Base-by-base conservation (phyloP, 2,888 invertebrate genomes). In the Acronicta leporina region DNA sequence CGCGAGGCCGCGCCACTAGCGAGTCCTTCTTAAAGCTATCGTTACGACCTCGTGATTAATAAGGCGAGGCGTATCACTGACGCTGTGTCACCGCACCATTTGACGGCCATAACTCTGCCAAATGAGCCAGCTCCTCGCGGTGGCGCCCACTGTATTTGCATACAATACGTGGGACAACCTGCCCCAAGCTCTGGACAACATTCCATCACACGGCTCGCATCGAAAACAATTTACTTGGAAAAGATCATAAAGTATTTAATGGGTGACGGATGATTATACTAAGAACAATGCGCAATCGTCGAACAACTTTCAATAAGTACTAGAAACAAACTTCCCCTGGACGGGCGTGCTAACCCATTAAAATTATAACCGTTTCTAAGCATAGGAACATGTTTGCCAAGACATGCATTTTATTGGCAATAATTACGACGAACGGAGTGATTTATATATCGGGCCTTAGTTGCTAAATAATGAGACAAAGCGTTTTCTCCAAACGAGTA, bases 1-100 rank as follows among this genome's bases (percentile, higher is more conserved):
- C 90, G 90, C 85, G 86, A 84, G 75, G 87, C 73, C 55, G 74
- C 63, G 72, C 75, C 75, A 61, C 80, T 80, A 79, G 68, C 76
- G 72, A 77, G 64, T 71, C 77, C 78, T 73, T 70, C 72, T 75
- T 65, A 46, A 56, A 68, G 81, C 82, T 84, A 86, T 88, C 89
- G 86, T 90, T 91, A 88, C 86, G n/a, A 78, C 63, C 62, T 64
- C 84, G 86, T 90, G 91, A 93, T 92, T 88, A 89, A 92, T 92
- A 87, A 82, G 69, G 70, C 60, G 71, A 77, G 76, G 67, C 73
- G 66, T 90, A 90, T 91, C 90, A 84, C 81, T 86, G 86, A 85
- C 86, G 88, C 84, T 82, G 81, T 83, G 87, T 88, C 88, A 82
- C 79, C 79, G 63, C 51, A 64, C 66, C 81, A 78, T 79, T 73